Evolutionary conservation across 2,113 vertebrate genomes (phyloP).

Genomic region (Scolopax mira): DNA sequence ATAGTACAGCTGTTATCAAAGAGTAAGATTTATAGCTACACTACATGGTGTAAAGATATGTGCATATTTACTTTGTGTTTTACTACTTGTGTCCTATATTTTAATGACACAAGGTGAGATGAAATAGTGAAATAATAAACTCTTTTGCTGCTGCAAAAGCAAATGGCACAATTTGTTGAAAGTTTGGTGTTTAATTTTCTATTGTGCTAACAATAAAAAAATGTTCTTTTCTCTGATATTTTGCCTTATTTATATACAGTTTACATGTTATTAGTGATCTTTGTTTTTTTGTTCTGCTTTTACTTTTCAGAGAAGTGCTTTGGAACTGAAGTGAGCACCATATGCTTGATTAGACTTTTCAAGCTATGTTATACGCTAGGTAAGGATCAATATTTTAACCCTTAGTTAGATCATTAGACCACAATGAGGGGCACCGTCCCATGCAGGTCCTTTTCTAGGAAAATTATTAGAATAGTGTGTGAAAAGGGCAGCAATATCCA

Average conservation of each 20-base stretch:
- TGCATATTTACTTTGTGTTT: slow-evolving; percentile 80
- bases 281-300: not conserved
- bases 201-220: not conserved
- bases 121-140: slow-evolving; percentile 72
- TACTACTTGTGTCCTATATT: slow-evolving; percentile 74
- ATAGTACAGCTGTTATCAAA: slow-evolving; percentile 78
- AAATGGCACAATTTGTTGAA: slow-evolving; percentile 30
- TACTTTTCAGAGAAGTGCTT: not conserved
- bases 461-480: not conserved
- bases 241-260: not conserved
- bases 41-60: slow-evolving; percentile 75
- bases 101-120: slow-evolving; percentile 78
- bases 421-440: not conserved
- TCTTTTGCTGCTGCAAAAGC: slow-evolving; percentile 38
- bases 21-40: slow-evolving; percentile 74
- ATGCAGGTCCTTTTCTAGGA: not conserved
- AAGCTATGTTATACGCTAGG: not conserved
- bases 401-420: not conserved
- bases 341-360: not conserved
- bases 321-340: not conserved
- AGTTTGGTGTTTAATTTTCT: slow-evolving; percentile 26
- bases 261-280: not conserved
- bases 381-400: slow-evolving; percentile 10
- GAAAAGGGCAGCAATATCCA: not conserved
- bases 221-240: not conserved